Evolutionary conservation across 2,113 vertebrate genomes (phyloP), one percentile per base, ranked within the genome.

Genomic region (Oxygymnocypris stewartii): DNA sequence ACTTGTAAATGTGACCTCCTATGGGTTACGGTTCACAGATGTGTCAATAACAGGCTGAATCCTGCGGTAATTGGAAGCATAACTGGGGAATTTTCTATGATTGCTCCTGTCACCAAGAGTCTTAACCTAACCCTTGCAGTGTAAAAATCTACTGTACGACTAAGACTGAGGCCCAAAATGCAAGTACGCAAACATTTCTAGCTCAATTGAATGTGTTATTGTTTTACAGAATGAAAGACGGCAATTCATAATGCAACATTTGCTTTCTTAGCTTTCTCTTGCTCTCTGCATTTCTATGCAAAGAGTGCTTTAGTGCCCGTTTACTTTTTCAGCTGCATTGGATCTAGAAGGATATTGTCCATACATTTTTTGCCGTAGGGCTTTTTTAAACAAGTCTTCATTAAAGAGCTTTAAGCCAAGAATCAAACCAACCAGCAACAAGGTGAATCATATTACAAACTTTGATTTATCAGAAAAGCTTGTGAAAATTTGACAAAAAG

Each of bases 1-100:
- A 63, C 61, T 65, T 83, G 76, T 74, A 79, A 67, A 87, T 74
- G 37, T 85, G 78, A 82, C 69, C 83, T 85, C 65, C 31, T 31
- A 28, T 16, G 5, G 49, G 47, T 61, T 25, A 59, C 18, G 14
- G 20, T 57, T 74, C 47, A 6, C 18, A 18, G 20, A 40, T 37
- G 6, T 40, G 82, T 74, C 82, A 74, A 51, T 69, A 81, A 44
- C 49, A 67, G 59, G 25, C 35, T 54, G 49, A 49, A 69, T 47
- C 6, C 54, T 1, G 28, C 8, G 47, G 28, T 83, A 73, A 71
- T 4, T 69, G 42, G 9, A 4, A 61, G 57, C 20, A 61, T 23
- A 13, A 44, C 3, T 23, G 2, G 28, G 6, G n/a, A 71, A 6
- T 1, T 67, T n/a, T 47, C 25, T 67, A 31, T 47, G 28, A n/a